Conservation (phyloP, 2,113 vertebrate genomes). For the Ailurus styani region DNA sequence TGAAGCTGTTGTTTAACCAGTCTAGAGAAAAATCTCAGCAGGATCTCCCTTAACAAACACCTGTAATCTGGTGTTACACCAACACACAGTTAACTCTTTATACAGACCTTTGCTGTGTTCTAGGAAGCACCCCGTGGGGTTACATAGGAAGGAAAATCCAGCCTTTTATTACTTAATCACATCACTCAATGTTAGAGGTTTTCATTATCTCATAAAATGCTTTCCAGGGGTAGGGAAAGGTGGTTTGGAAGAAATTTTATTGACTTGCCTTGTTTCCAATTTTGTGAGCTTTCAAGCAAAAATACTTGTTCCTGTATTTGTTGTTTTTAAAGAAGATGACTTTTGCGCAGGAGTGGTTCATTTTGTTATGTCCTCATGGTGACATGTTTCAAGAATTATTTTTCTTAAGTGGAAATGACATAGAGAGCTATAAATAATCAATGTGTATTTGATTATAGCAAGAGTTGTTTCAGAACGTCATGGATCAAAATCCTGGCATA, state of each 20-base stretch:
- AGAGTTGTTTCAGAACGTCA: constrained; percentile 30
- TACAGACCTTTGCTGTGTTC: not conserved
- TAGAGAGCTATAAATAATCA: not conserved
- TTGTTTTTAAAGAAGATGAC: not conserved
- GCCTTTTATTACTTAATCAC: constrained; percentile 75
- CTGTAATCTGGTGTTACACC: constrained; percentile 59
- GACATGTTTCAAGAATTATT: not conserved
- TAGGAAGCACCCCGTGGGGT: constrained; percentile 62
- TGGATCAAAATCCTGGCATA: constrained; percentile 23
- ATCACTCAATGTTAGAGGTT: constrained; percentile 66
- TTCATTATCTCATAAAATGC: constrained; percentile 75
- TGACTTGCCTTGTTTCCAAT: constrained; percentile 64
- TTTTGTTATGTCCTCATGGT: constrained; percentile 18
- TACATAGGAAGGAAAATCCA: constrained; percentile 63
- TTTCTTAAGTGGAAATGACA: constrained; percentile 10
- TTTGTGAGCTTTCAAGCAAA: constrained; percentile 56
- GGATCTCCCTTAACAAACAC: constrained; percentile 62
- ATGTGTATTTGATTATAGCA: constrained; percentile 9
- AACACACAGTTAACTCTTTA: constrained; percentile 49
- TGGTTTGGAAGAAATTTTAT: constrained; percentile 68
- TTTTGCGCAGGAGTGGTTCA: constrained; percentile 12
- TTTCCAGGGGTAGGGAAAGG: constrained; percentile 61
- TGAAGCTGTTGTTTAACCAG: constrained; percentile 54
- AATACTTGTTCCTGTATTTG: constrained; percentile 7
- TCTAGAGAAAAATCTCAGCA: constrained; percentile 54